Evolutionary conservation across 2,888 invertebrate species (phyloP).

Genomic region (Lissocephala sabroskyi): DNA sequence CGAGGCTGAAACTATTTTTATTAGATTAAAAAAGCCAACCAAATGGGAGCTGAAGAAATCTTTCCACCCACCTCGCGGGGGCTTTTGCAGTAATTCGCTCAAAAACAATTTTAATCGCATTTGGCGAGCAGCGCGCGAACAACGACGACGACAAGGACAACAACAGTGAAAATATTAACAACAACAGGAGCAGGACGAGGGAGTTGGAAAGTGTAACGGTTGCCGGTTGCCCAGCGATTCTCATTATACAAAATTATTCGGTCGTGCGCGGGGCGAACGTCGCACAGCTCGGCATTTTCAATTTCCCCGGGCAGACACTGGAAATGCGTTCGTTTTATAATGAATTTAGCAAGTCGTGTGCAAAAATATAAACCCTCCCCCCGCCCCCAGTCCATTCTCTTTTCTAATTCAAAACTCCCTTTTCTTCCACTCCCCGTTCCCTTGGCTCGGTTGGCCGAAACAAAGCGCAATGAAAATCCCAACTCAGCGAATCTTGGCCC

Average conservation of each 20-base stretch:
- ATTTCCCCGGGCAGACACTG: slow-evolving; percentile 41
- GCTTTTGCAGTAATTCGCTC: slow-evolving; percentile 47
- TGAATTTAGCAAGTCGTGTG: slow-evolving; percentile 63
- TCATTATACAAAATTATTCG: slow-evolving; percentile 64
- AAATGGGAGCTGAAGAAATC: slow-evolving; percentile 26
- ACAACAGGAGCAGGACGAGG: too few species aligned
- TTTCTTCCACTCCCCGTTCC: too few species aligned
- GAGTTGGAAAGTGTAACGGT: too few species aligned
- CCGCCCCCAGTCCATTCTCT: neutral
- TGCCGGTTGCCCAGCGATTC: slow-evolving; percentile 27
- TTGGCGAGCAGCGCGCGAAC: too few species aligned
- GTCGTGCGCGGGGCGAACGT: slow-evolving; percentile 46
- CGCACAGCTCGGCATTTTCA: slow-evolving; percentile 52
- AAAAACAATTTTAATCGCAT: slow-evolving; percentile 67
- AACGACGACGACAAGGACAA: too few species aligned
- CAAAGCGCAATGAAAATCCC: too few species aligned
- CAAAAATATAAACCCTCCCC: too few species aligned
- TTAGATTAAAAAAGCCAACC: slow-evolving; percentile 47
- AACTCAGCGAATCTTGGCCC: too few species aligned
- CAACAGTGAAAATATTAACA: slow-evolving; percentile 43
- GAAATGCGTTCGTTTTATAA: slow-evolving; percentile 50
- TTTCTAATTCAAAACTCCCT: slow-evolving; percentile 2
- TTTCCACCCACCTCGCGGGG: slow-evolving; percentile 1
- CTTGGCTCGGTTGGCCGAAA: too few species aligned
- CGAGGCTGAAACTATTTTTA: slow-evolving; percentile 56